Percentiles rank a stretch among this genome's conserved stretches.
phyloP scores from a whole-genome alignment of 2,888 invertebrate genomes.

The Asteroscopus sphinx region DNA sequence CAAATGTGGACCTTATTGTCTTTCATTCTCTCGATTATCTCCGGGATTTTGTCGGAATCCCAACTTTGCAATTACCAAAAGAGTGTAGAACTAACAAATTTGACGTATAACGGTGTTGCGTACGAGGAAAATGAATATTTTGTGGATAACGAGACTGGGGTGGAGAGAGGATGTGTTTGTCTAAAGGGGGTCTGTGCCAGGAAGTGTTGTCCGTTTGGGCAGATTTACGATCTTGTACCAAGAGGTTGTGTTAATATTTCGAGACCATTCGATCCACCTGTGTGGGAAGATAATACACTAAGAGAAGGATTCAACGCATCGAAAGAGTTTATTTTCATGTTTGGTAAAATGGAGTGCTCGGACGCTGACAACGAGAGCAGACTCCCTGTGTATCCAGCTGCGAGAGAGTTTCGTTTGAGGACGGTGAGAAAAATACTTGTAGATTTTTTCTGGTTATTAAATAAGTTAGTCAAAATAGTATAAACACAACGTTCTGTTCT shows the following conservation, averaged over 20 bases:
- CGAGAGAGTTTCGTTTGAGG: conserved; percentile 27
- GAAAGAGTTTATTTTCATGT: conserved; percentile 66
- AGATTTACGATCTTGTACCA: conserved; percentile 45
- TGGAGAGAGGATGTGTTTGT: conserved; percentile 70
- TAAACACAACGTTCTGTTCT: no score
- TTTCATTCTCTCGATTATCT: conserved; percentile 17
- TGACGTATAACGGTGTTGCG: conserved; percentile 55
- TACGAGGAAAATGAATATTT: conserved; percentile 68
- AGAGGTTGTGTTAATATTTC: conserved; percentile 14
- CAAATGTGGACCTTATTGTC: conserved; percentile 33
- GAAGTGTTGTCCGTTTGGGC: conserved; percentile 77
- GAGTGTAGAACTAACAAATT: conserved; percentile 39
- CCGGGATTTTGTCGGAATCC: conserved; percentile 15
- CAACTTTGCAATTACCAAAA: conserved; percentile 37
- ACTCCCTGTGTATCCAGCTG: conserved; percentile 55
- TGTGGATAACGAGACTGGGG: conserved; percentile 55
- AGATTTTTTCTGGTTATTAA: no score
- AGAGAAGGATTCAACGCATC: conserved; percentile 57
- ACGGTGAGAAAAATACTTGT: no score
- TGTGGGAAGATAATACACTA: conserved; percentile 62
- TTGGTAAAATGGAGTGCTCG: conserved; percentile 68
- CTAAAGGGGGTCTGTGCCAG: conserved; percentile 65
- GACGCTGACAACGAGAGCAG: conserved; percentile 38
- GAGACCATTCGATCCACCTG: conserved; percentile 60
- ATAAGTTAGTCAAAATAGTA: no score